A percentile compares a stretch with the other conserved stretches of the same genome.
phyloP scores from a whole-genome alignment of 2,888 invertebrate genomes.

The Andrena bucephala region DNA sequence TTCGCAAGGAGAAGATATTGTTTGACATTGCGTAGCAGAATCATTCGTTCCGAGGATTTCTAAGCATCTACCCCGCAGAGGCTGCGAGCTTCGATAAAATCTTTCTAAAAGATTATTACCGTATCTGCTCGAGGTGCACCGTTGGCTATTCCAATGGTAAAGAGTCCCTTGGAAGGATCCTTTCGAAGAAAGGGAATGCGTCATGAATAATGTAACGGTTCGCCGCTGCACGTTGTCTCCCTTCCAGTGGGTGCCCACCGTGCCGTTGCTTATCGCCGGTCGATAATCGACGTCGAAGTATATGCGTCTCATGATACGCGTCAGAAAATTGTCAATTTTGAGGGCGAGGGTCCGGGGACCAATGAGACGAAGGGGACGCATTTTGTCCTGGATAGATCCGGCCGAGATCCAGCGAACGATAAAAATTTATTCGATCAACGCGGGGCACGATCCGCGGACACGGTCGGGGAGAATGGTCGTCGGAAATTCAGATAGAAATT shows the following conservation, averaged over 20 bases:
- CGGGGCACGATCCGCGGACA: background rate
- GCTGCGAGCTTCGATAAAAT: slow-evolving; percentile 39
- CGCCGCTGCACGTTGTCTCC: slow-evolving; percentile 24
- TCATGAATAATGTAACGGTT: slow-evolving; percentile 58
- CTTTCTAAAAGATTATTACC: slow-evolving; percentile 50
- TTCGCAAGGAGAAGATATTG: too few relatives aligned
- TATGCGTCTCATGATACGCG: background rate
- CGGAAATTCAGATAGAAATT: slow-evolving; percentile 61
- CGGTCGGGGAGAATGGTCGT: slow-evolving; percentile 24
- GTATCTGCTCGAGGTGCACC: slow-evolving; percentile 33
- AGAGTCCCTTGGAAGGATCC: slow-evolving; percentile 44
- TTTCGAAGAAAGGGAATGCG: slow-evolving; percentile 47
- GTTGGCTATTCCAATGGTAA: slow-evolving; percentile 51
- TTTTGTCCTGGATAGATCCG: background rate
- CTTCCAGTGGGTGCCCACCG: slow-evolving; percentile 19
- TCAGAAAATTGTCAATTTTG: background rate
- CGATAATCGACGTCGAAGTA: slow-evolving; percentile 18
- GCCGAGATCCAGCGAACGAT: background rate
- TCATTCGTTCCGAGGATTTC: background rate
- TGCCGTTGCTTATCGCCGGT: slow-evolving; percentile 51
- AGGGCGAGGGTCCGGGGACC: background rate
- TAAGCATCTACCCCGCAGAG: background rate
- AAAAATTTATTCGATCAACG: slow-evolving; percentile 34
- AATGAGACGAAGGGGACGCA: background rate
- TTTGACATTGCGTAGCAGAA: background rate